These are phyloP conservation scores for Euthynnus affinis DNA, from an alignment of 2,797 vertebrate genomes.

Conservation along the genomic window DNA sequence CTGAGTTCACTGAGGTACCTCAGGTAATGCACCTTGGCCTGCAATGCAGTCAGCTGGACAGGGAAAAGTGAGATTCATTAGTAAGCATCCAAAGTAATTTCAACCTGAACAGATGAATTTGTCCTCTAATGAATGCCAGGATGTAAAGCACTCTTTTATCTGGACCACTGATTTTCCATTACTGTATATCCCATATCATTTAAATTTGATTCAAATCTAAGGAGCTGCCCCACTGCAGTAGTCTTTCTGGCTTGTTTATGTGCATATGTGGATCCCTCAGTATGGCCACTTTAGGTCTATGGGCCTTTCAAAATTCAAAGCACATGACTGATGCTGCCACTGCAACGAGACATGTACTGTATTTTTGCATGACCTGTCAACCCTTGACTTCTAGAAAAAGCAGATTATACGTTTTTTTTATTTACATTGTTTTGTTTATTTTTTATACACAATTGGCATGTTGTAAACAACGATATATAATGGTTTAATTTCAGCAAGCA, in stretches of 20 bases:
- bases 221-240: constrained; percentile 23
- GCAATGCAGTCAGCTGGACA: constrained; percentile 93
- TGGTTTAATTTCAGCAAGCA: no score
- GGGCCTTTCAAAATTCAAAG: constrained; percentile 18
- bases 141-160: constrained; percentile 46
- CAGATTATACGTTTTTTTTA: background rate
- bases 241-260: constrained; percentile 17
- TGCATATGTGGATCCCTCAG: background rate
- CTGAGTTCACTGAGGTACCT: constrained; percentile 97
- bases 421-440: background rate
- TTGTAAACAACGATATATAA: background rate
- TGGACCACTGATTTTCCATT: constrained; percentile 66
- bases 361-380: background rate
- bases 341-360: background rate
- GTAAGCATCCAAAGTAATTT: constrained; percentile 44
- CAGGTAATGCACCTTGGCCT: constrained; percentile 99
- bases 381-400: background rate
- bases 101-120: constrained; percentile 29
- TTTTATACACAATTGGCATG: background rate
- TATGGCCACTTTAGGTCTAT: constrained; percentile 14
- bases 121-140: constrained; percentile 43
- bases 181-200: constrained; percentile 47
- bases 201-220: constrained; percentile 51
- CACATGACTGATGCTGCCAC: background rate
- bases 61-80: constrained; percentile 42